Conservation (phyloP, 2,797 vertebrate species). For the Sebastes trivittatus region DNA sequence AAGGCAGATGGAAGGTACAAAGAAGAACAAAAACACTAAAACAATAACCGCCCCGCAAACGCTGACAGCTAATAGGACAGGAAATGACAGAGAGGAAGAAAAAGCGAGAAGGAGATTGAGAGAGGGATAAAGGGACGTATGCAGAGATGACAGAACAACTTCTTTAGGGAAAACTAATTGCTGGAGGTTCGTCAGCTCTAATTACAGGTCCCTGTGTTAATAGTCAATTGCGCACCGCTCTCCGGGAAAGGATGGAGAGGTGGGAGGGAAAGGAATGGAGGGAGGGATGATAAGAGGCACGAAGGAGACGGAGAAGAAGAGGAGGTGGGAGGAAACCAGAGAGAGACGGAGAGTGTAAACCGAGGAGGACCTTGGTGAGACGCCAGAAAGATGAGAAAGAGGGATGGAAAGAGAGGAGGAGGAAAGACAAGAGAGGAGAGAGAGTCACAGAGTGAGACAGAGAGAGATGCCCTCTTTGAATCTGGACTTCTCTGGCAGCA, state of each 20-base stretch:
- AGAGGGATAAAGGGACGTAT: constrained; percentile 58
- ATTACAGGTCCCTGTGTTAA: constrained; percentile 82
- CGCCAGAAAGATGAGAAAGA: constrained; percentile 37
- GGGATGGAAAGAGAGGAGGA: background rate
- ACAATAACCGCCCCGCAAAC: constrained; percentile 50
- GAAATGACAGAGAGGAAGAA: constrained; percentile 63
- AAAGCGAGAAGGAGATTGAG: constrained; percentile 37
- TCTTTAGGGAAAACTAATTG: constrained; percentile 79
- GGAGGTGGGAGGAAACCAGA: constrained; percentile 22
- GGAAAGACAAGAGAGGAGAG: constrained; percentile 3
- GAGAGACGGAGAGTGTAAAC: constrained; percentile 28
- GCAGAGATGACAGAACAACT: constrained; percentile 74
- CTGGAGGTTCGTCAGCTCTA: constrained; percentile 79
- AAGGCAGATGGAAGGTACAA: constrained; percentile 55
- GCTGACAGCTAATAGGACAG: constrained; percentile 60
- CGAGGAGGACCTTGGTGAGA: constrained; percentile 49
- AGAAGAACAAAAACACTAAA: constrained; percentile 52
- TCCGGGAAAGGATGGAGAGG: constrained; percentile 63
- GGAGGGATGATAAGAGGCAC: constrained; percentile 49
- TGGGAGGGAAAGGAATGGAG: constrained; percentile 41
- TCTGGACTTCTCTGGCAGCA: constrained; percentile 82
- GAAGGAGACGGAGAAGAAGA: constrained; percentile 20
- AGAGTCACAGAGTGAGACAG: constrained; percentile 17
- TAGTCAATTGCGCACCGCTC: constrained; percentile 75
- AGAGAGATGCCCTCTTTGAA: constrained; percentile 76